Evolutionary conservation across 2,113 vertebrate species (phyloP), one percentile per base, ranked within the genome.

Genomic region (Cavia porcellus): DNA sequence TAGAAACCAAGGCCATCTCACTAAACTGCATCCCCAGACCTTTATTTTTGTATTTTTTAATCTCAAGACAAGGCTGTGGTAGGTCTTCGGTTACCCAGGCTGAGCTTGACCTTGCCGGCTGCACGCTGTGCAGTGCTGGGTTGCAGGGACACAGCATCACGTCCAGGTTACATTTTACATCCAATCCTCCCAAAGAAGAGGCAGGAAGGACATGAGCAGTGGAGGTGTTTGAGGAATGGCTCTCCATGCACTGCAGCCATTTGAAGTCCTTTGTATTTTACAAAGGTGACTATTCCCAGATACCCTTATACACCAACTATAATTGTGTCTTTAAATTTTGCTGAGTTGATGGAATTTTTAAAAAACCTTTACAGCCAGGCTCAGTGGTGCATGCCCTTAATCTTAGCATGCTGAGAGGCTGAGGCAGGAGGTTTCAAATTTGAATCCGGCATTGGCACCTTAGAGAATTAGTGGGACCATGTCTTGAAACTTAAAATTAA

Each of bases 301-400:
- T 10, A 66, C 2, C 4, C 0, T 17, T 4, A 61, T 55, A 5
- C n/a, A 64, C 3, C 50, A 19, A 3, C 3, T 35, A 13, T 61
- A 52, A 45, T 7, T 62, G 14, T 4, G 17, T 42, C 75, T 77
- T 47, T 50, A 45, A 47, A 1, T 82, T 35, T 74, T 55, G 13
- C 28, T 70, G 45, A 77, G 47, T 61, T 68, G 5, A 28, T 38
- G 52, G 10, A 11, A 24, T 70, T 59, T 32, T 30, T 45, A 62
- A 75, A 42, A 75, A 70, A 75, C 35, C 25, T 24, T 75, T 22
- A 45, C 45, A 74, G n/a, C 70, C 3, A 42, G 70, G n/a, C n/a
- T 13, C 7, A 8, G 42, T 45, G 42, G 72, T 25, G 24, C 72
- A 42, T 45, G 42, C 72, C 42, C 45, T 28, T 75, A 75, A 45